These are phyloP conservation scores for Eristalis tenax DNA, from an alignment of 2,888 invertebrate genomes.

Conservation along the genomic window DNA sequence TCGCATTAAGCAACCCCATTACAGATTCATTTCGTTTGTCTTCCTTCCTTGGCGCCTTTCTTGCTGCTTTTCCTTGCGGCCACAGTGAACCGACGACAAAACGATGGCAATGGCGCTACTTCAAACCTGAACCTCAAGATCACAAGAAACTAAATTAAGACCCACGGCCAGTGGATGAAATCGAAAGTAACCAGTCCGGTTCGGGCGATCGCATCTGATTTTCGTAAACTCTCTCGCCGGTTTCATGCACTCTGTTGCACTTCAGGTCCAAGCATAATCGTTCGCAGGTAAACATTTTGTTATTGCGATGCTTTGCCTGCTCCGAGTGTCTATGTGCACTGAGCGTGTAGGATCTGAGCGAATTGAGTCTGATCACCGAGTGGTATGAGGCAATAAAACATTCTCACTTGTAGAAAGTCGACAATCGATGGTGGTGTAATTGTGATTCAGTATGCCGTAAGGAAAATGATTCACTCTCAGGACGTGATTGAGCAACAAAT, in stretches of 20 bases:
- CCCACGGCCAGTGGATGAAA: conserved; percentile 21
- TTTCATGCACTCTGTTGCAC: neutral
- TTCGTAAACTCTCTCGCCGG: neutral
- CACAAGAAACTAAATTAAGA: neutral
- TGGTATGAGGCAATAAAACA: neutral
- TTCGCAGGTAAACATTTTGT: neutral
- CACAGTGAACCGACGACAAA: neutral
- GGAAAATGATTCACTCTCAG: neutral
- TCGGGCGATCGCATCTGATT: neutral
- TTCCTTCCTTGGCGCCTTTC: neutral
- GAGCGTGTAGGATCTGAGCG: neutral
- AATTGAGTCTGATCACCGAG: neutral
- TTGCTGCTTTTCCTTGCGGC: neutral
- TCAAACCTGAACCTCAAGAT: neutral
- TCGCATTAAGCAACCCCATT: neutral
- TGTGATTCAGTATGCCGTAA: neutral
- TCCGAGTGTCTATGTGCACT: neutral
- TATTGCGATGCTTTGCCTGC: neutral
- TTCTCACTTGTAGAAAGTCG: neutral
- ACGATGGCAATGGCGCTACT: conserved; percentile 1
- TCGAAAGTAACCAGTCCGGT: conserved; percentile 52
- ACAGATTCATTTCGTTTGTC: neutral
- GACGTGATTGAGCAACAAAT: no score
- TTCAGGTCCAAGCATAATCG: neutral
- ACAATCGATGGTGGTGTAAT: neutral